phyloP scores from a whole-genome alignment of 2,888 invertebrate species.

The Elmis aenea region DNA sequence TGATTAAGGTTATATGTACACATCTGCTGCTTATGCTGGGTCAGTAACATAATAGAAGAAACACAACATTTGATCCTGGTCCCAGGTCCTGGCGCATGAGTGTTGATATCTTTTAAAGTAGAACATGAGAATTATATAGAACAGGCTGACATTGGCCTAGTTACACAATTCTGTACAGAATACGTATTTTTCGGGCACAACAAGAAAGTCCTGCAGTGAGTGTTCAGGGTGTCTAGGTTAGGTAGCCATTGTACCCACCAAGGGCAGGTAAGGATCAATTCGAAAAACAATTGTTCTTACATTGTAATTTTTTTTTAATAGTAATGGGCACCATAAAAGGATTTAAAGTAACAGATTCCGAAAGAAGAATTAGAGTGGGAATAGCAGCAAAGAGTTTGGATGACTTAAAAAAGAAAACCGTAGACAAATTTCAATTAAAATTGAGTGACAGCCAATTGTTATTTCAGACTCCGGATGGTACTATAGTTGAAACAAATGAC shows the following conservation, averaged over 20 bases:
- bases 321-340: constrained; percentile 55
- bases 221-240: no score
- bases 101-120: neutral
- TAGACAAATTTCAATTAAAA: constrained; percentile 52
- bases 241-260: no score
- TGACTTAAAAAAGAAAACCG: constrained; percentile 64
- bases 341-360: constrained; percentile 67
- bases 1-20: neutral
- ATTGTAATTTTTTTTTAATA: no score
- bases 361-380: constrained; percentile 63
- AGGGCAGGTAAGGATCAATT: no score
- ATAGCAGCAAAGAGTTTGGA: constrained; percentile 62
- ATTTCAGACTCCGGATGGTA: constrained; percentile 57
- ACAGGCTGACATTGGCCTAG: constrained; percentile 38
- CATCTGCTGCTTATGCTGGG: no score
- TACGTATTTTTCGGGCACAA: no score
- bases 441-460: constrained; percentile 31
- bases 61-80: no score
- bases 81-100: no score
- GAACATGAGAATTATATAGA: constrained; percentile 24
- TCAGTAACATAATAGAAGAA: no score
- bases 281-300: no score
- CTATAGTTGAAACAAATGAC: constrained; percentile 67
- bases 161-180: no score
- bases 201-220: no score